phyloP scores from a whole-genome alignment of 2,113 vertebrate species.

The Speoplatyrhinus poulsoni region DNA sequence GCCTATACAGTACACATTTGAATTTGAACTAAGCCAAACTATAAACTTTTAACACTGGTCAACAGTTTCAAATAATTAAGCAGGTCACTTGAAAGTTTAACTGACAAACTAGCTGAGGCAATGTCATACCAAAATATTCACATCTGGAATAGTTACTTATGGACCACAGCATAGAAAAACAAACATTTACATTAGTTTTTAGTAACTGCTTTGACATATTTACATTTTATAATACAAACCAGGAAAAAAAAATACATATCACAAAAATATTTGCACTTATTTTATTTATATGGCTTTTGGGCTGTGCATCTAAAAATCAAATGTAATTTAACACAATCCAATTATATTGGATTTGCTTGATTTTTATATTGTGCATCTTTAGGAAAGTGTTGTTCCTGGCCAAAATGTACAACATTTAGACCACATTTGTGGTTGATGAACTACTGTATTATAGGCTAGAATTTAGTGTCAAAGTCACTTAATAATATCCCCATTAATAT shows the following conservation, averaged over 20 bases:
- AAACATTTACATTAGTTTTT: conserved; percentile 31
- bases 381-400: conserved; percentile 20
- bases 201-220: conserved; percentile 54
- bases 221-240: conserved; percentile 61
- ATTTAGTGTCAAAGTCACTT: conserved; percentile 38
- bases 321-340: conserved; percentile 31
- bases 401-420: conserved; percentile 52
- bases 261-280: conserved; percentile 57
- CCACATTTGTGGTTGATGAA: conserved; percentile 59
- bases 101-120: conserved; percentile 20
- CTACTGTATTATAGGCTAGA: conserved; percentile 30
- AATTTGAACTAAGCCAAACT: conserved; percentile 33
- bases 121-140: conserved; percentile 56
- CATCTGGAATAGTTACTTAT: conserved; percentile 7
- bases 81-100: conserved; percentile 20
- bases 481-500: conserved; percentile 43
- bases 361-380: conserved; percentile 64
- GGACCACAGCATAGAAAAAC: conserved; percentile 31
- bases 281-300: conserved; percentile 72
- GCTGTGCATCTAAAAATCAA: conserved; percentile 53
- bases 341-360: conserved; percentile 34
- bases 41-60: conserved; percentile 47
- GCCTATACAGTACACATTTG: conserved; percentile 29
- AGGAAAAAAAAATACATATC: conserved; percentile 42
- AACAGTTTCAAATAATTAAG: conserved; percentile 37